Evolutionary conservation across 2,888 invertebrate species (phyloP), one percentile per base, ranked within the genome.

Genomic region (Gisinianus flammeolus): DNA sequence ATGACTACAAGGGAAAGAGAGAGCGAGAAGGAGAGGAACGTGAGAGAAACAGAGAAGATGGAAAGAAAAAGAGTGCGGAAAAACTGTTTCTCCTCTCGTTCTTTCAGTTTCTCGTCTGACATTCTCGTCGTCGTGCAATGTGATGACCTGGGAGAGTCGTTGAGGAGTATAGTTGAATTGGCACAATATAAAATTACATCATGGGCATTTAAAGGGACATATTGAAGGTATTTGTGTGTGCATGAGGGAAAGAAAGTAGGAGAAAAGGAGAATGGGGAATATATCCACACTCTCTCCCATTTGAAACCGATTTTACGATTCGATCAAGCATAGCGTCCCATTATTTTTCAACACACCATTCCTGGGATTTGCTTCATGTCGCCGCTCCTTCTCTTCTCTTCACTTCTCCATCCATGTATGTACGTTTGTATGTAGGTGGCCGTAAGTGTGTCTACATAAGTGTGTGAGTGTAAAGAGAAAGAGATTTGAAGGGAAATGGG

Each of bases 241-340:
- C 62, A 68, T 67, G 76, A 71, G 75, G 76, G 72, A 35, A 62
- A 31, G 28, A 70, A 64, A 74, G 56, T 8, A 24, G 24, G 56
- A n/a, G 22, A 58, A n/a, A 58, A 24, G 24, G 8, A 31, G 44
- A 66, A 64, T 64, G 44, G 72, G 67, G 76, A 71, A 62, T 76
- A 75, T 71, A 22, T 79, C 79, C 79, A 44, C 79, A 81, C 80
- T 81, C 79, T 82, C 80, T 81, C 80, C 80, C 80, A 84, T 83
- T 84, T 81, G 80, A 84, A 82, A 83, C 80, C 84, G 83, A 84
- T 84, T 84, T 83, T 81, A 83, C 82, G 83, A 83, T 82, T 84
- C 82, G 84, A 84, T 84, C 83, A 84, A 84, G 84, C 84, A 84
- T 84, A 84, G 82, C 82, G 81, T 83, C 81, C 81, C 84, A 84